Evolutionary conservation across 2,113 vertebrate species (phyloP).

Genomic region (Phylloscopus trochiloides): DNA sequence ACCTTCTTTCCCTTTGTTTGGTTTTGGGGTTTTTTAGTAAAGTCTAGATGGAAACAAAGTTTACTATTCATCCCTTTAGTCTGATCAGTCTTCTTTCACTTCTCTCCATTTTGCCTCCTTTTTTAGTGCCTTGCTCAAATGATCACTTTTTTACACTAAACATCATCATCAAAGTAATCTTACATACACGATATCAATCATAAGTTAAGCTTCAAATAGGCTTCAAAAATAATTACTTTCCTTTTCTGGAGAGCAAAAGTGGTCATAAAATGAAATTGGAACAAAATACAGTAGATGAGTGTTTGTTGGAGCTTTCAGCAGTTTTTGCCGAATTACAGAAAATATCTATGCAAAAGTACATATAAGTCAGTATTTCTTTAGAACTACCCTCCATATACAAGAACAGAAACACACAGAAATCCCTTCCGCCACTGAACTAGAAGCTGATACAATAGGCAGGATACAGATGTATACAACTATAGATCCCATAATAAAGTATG

Average conservation of each 20-base stretch:
- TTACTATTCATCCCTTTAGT: background rate
- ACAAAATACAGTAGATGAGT: background rate
- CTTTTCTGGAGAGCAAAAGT: background rate
- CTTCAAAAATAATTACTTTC: background rate
- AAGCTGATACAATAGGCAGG: background rate
- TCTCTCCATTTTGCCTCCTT: background rate
- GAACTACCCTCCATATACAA: background rate
- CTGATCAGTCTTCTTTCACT: background rate
- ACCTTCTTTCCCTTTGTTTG: background rate
- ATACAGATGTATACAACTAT: conserved; percentile 1
- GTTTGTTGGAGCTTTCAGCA: background rate
- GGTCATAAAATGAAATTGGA: background rate
- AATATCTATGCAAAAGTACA: background rate
- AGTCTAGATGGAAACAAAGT: background rate
- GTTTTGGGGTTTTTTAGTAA: background rate
- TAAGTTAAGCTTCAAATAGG: background rate
- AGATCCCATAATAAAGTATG: background rate
- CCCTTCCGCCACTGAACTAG: background rate
- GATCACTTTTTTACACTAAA: background rate
- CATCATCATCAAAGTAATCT: background rate
- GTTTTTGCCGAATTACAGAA: background rate
- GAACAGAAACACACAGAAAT: background rate
- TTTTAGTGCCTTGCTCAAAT: background rate
- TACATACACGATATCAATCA: background rate
- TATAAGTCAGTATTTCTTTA: background rate